Evolutionary conservation across 1,140 invertebrate genomes (phyloP).

Genomic region (Calosoma granatense): DNA sequence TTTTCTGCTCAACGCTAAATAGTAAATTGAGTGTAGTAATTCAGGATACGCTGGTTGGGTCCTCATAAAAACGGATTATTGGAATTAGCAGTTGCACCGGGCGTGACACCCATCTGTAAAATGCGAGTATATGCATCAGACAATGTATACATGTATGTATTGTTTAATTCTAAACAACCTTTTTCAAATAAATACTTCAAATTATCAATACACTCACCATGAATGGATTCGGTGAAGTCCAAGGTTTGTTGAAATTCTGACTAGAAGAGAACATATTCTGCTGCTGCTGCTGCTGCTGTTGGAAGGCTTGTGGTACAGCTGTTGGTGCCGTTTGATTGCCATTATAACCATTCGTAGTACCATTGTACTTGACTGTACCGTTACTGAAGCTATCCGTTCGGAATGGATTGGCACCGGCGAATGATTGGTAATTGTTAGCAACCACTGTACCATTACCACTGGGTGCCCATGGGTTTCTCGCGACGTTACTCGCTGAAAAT

Average conservation of each 20-base stretch:
- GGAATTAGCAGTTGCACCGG: not conserved
- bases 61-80: slow-evolving; percentile 7
- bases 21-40: too few species aligned
- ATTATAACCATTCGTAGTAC: not conserved
- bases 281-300: not conserved
- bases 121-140: not conserved
- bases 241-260: not conserved
- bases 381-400: not conserved
- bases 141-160: too few species aligned
- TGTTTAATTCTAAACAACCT: too few species aligned
- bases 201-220: not conserved
- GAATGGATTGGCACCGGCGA: not conserved
- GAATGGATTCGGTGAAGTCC: not conserved
- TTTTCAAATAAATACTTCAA: not conserved
- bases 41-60: not conserved
- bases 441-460: not conserved
- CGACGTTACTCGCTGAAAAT: not conserved
- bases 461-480: not conserved
- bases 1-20: too few species aligned
- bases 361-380: not conserved
- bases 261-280: slow-evolving; percentile 1
- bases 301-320: too few species aligned
- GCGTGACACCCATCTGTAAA: not conserved
- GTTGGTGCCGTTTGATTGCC: too few species aligned
- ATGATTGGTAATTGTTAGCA: not conserved